These are phyloP conservation scores for Nannoperca australis DNA, from an alignment of 2,797 vertebrate genomes.

Conservation along the genomic window DNA sequence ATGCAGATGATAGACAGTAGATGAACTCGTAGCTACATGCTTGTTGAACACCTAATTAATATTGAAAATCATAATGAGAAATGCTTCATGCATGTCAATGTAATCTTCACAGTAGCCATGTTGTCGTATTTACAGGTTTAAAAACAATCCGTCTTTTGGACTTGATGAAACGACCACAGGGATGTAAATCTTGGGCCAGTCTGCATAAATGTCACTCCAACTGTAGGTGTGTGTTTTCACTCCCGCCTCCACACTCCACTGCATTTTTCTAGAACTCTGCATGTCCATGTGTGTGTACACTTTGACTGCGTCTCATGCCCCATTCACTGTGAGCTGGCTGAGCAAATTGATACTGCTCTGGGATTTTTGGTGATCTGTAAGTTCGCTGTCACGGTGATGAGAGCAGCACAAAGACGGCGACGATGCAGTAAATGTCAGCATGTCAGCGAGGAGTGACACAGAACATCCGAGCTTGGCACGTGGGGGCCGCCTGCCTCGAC, in stretches of 20 bases:
- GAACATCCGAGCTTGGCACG: conserved; percentile 48
- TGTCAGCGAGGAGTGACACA: conserved; percentile 67
- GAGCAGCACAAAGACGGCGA: conserved; percentile 63
- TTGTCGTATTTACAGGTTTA: conserved; percentile 36
- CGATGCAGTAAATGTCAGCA: conserved; percentile 77
- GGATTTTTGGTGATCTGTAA: conserved; percentile 63
- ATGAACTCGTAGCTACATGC: conserved; percentile 47
- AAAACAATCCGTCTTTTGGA: conserved; percentile 44
- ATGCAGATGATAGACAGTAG: conserved; percentile 59
- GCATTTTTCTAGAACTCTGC: conserved; percentile 23
- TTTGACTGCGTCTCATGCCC: conserved; percentile 31
- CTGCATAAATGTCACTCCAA: conserved; percentile 55
- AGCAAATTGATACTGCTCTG: conserved; percentile 58
- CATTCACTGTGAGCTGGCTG: conserved; percentile 42
- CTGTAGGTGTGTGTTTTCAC: conserved; percentile 27
- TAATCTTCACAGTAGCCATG: conserved; percentile 24
- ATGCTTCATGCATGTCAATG: conserved; percentile 53
- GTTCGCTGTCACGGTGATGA: conserved; percentile 73
- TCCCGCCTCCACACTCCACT: conserved; percentile 16
- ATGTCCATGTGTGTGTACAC: neutral
- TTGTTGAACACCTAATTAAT: conserved; percentile 62
- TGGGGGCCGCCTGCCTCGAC: conserved; percentile 27
- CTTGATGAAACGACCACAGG: conserved; percentile 46
- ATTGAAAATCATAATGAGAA: conserved; percentile 68
- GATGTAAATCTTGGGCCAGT: conserved; percentile 42